Evolutionary conservation across 2,888 invertebrate species (phyloP).

Genomic region (Parapristionchus giblindavisi): DNA sequence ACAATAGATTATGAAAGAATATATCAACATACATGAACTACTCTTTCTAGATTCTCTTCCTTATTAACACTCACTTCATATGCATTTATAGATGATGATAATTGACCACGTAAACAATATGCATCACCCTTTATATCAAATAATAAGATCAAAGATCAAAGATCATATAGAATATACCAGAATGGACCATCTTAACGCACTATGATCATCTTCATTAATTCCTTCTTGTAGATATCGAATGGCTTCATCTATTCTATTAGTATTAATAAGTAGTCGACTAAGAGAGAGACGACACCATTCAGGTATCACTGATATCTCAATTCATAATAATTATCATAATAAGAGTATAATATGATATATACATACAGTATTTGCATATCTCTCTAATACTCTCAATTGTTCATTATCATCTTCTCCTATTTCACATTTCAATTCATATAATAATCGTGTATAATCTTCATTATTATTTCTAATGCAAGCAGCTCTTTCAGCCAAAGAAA

Average conservation of each 20-base stretch:
- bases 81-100: constrained; percentile 11
- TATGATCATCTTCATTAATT: background rate
- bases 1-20: background rate
- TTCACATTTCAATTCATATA: constrained; percentile 40
- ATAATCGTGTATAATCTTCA: constrained; percentile 45
- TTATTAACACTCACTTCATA: constrained; percentile 14
- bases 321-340: background rate
- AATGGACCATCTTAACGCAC: constrained; percentile 19
- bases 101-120: constrained; percentile 12
- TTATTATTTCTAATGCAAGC: constrained; percentile 44
- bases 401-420: constrained; percentile 4
- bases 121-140: constrained; percentile 18
- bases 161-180: background rate
- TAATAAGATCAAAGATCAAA: background rate
- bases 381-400: background rate
- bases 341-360: background rate
- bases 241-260: constrained; percentile 8
- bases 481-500: constrained; percentile 44
- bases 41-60: background rate
- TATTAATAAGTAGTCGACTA: constrained; percentile 1
- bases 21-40: constrained; percentile 2
- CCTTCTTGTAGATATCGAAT: constrained; percentile 1
- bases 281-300: constrained; percentile 6
- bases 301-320: background rate
- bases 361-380: background rate